These are phyloP conservation scores for Vicugna pacos DNA, from an alignment of 2,113 vertebrate genomes.

Conservation along the genomic window DNA sequence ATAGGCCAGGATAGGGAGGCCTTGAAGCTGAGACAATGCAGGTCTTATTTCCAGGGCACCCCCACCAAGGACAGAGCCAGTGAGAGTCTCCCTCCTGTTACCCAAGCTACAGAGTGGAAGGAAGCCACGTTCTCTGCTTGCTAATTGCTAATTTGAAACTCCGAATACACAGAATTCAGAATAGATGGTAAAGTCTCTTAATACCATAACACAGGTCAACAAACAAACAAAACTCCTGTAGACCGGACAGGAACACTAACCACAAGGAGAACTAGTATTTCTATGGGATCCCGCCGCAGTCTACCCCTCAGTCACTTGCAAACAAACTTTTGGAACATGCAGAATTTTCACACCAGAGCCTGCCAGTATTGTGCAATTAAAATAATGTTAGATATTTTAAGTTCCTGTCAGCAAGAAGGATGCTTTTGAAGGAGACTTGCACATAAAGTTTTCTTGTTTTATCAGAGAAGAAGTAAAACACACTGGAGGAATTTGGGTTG, in stretches of 20 bases:
- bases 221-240: background rate
- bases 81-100: background rate
- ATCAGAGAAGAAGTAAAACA: slow-evolving; percentile 59
- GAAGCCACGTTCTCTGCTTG: background rate
- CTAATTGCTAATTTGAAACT: slow-evolving; percentile 25
- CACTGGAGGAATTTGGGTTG: background rate
- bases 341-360: background rate
- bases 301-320: background rate
- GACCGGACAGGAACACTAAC: background rate
- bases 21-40: background rate
- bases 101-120: background rate
- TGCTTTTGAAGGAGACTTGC: background rate
- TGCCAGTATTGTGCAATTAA: background rate
- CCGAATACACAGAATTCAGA: background rate
- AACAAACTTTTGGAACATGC: slow-evolving; percentile 16
- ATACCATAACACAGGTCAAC: background rate
- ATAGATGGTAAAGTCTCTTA: background rate
- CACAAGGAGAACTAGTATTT: background rate
- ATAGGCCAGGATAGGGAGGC: background rate
- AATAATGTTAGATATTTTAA: background rate
- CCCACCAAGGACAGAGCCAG: background rate
- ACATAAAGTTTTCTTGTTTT: slow-evolving; percentile 53
- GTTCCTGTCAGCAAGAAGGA: background rate
- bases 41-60: background rate
- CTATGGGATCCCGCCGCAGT: background rate